Base-by-base conservation (phyloP, 2,797 vertebrate genomes). In the Tauraco hartlaubi region DNA sequence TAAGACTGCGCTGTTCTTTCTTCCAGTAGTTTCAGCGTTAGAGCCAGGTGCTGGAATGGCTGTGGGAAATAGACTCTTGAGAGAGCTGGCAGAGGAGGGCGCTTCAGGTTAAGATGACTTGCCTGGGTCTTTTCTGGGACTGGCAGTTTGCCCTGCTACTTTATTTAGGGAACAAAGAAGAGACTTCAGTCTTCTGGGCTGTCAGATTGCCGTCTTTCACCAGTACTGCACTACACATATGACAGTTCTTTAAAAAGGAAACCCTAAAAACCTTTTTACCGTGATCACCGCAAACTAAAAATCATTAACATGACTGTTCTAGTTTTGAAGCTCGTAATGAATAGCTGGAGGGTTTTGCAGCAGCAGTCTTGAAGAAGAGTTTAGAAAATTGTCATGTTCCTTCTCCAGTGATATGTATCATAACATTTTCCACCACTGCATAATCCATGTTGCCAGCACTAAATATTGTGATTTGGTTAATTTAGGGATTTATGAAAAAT, bases 401-500 rank as follows among this genome's bases (percentile, higher is more conserved):
- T 77, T 91, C 37, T 89, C 48, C 26, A 29, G 51, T 81, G 39
- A 43, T 91, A 81, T 8, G 18, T 91, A 90, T 92, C 44, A 33
- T 90, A 90, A 91, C 31, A 37, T 92, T 94, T 96, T 63, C 72
- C 66, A 73, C 44, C 22, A 11, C 41, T 3, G 2, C 12, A 6
- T 86, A 43, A 51, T 92, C 56, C 81, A 41, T 1, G 6, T 87
- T 92, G 58, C 51, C 76, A 73, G 51, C 48, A 41, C 44, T 64
- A 68, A 94, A 75, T 84, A 62, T 28, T 90, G 81, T 91, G 43
- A 84, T 96, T 85, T 75, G 51, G 59, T 90, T 92, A 88, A 91
- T 96, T 93, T 83, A 88, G 67, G 76, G 54, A 78, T 95, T 94
- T 93, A 39, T 90, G 81, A 25, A 71, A 77, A 92, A 79, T 37